Evolutionary conservation across 2,888 invertebrate species (phyloP).

Genomic region (Microctonus hyperodae): DNA sequence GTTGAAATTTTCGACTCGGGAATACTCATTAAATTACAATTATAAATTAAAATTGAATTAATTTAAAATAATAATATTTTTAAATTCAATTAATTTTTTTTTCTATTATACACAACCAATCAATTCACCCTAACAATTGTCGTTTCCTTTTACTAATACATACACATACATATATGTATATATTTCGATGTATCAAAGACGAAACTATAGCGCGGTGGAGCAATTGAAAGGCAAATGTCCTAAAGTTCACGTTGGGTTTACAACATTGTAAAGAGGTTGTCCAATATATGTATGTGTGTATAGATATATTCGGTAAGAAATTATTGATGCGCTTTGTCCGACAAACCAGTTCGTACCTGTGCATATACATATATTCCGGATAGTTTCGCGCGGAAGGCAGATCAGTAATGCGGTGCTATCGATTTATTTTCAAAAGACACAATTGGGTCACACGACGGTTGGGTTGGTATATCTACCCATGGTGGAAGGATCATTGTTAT

Average conservation of each 20-base stretch:
- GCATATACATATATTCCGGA: constrained; percentile 1
- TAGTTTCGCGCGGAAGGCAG: constrained; percentile 6
- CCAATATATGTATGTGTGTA: not conserved
- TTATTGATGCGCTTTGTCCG: not conserved
- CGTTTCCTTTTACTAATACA: too few relatives aligned
- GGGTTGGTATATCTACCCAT: constrained; percentile 52
- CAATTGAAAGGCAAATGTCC: not conserved
- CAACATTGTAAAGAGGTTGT: not conserved
- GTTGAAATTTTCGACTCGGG: too few relatives aligned
- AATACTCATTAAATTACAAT: too few relatives aligned
- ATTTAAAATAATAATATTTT: too few relatives aligned
- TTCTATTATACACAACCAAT: too few relatives aligned
- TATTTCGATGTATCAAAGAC: not conserved
- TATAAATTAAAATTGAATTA: too few relatives aligned
- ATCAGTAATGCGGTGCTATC: constrained; percentile 45
- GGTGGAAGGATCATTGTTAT: constrained; percentile 53
- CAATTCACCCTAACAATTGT: too few relatives aligned
- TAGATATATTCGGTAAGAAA: not conserved
- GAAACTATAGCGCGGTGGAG: not conserved
- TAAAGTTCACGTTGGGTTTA: not conserved
- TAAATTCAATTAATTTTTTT: too few relatives aligned
- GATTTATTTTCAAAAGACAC: constrained; percentile 51
- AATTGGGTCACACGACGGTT: constrained; percentile 48
- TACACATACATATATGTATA: not conserved
- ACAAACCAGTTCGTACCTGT: too few relatives aligned